Evolutionary conservation across 2,797 vertebrate species (phyloP), one percentile per base, ranked within the genome.

Genomic region (Philypnodon macrostomus): DNA sequence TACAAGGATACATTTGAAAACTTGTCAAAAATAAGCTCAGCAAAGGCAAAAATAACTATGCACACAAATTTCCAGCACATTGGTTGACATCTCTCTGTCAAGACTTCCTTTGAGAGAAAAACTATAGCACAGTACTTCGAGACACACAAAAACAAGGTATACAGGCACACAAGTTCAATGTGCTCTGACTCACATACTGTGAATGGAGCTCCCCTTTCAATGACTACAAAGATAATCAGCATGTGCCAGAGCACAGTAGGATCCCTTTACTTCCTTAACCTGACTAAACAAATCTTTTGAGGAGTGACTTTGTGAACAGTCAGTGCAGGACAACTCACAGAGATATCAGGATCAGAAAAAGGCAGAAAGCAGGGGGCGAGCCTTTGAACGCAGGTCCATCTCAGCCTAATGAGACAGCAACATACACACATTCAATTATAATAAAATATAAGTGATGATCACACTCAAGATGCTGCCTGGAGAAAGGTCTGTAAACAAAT

Each of bases 401-500:
- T 54, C 37, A 63, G 67, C 65, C 53, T 53, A 27, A 53, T 47
- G 41, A 52, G 46, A 56, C 14, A 57, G 49, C 1, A 11, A 6
- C 37, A 7, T 11, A 34, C 52, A 35, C 63, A 49, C 42, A 29
- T 30, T 30, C 46, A 26, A 38, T 39, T 47, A 34, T 47, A 17
- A 27, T 35, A 24, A 13, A 12, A 26, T 40, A 45, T 41, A 42
- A 29, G 36, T 35, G 11, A 13, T 37, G 27, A 42, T 53, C 85
- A 81, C 86, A 80, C 83, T 90, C 85, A 90, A 87, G 88, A 90
- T 89, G 86, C 88, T 87, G 86, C 87, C 86, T 63, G 83, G 89
- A 87, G 86, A 93, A 92, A 92, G 85, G 86, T 89, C 84, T 86
- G 87, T 88, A 90, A 90, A 92, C 79, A 85, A 89, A 88, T 80